Base-by-base conservation (phyloP, 2,888 invertebrate genomes). In the Ashinkailepas kermadecensis region DNA sequence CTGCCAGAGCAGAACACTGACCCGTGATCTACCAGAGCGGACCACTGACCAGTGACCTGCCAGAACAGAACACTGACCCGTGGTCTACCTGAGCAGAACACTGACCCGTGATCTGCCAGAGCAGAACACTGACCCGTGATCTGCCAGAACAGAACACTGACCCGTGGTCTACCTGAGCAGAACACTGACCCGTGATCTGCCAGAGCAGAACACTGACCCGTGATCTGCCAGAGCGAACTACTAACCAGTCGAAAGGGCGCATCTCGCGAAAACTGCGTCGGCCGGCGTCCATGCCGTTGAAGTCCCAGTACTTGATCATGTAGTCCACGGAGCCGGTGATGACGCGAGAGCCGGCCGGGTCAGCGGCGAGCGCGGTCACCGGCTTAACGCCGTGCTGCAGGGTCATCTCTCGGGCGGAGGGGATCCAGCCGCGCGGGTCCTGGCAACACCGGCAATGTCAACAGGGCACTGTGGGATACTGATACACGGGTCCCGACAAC, bases 251-350 rank as follows among this genome's bases (percentile, higher is more conserved):
- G 86, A 97, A 97, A 0, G 99, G 98, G 84, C 94, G 94, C n/a
- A 97, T 89, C 0, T 94, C 94, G 54, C 98, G 91, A 87, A 98
- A 99, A 80, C 96, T 95, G 81, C 94, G 92, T 89, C 97, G 91
- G 0, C 94, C 92, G 0, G 94, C 92, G 87, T 99, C 97, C 97
- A 99, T 99, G 9, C 98, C 99, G 83, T 97, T 95, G 89, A 99
- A 99, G 87, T 99, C 99, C 97, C 97, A 99, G 85, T 99, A 95
- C 81, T 94, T 94, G 3, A 99, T 94, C 85, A 97, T 96, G 88
- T 97, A 99, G 87, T 99, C 99, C 57, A 95, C 92, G 0, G 97
- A 96, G 0, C 99, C 99, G 0, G 95, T 93, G 0, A 95, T 93
- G 67, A 95, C 87, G 0, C 99, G 90, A 0, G 97, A 96, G 0